Percentiles rank a stretch among this genome's conserved stretches.
Conservation (phyloP, 1,140 invertebrate species). For the Gonatopus flavifemur region DNA sequence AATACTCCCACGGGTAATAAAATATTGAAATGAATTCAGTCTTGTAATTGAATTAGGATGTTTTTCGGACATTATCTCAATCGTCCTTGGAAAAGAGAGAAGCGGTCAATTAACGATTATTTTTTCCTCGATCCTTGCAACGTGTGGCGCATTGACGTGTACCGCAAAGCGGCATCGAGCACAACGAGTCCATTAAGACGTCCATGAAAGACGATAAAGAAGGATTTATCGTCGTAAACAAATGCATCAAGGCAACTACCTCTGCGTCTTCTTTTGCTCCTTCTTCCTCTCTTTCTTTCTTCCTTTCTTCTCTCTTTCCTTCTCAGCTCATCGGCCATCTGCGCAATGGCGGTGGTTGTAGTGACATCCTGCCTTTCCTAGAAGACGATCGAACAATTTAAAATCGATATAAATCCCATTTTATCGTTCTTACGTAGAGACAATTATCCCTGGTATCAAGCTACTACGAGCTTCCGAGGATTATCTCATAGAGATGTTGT, state of each 20-base stretch:
- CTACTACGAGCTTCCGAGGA: no score
- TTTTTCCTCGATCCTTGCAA: neutral
- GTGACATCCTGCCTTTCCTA: no score
- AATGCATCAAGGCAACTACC: conserved; percentile 16
- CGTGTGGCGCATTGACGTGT: neutral
- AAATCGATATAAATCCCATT: conserved; percentile 26
- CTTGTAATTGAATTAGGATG: no score
- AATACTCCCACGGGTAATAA: no score
- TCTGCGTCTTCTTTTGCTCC: conserved; percentile 5
- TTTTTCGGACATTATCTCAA: no score
- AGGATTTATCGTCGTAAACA: conserved; percentile 27
- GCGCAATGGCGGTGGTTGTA: neutral
- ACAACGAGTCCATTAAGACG: conserved; percentile 11
- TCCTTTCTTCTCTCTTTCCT: no score
- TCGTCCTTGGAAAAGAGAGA: neutral
- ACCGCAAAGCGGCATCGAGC: neutral
- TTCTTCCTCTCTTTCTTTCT: no score
- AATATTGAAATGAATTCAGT: no score
- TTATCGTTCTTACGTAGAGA: conserved; percentile 7
- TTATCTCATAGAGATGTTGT: no score
- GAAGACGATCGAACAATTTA: conserved; percentile 13
- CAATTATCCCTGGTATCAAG: conserved; percentile 31
- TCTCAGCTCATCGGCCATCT: conserved; percentile 27
- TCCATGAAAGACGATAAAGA: conserved; percentile 17
- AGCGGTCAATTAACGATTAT: conserved; percentile 1